Percentiles rank a stretch among this genome's conserved stretches.
Conservation (phyloP, 2,113 vertebrate species). For the Mesitornis unicolor region DNA sequence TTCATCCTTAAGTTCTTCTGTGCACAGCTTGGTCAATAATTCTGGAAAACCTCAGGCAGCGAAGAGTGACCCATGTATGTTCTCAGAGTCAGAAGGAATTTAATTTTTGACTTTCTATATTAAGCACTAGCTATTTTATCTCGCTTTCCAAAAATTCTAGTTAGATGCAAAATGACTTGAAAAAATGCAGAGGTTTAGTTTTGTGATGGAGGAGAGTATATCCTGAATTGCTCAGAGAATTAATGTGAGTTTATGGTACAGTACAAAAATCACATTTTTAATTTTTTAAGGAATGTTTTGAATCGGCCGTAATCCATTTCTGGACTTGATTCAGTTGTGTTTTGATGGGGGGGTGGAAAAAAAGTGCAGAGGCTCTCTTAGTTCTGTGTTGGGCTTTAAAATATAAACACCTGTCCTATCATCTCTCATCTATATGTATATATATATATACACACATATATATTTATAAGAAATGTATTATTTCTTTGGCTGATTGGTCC, state of each 20-base stretch:
- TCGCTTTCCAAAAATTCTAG: constrained; percentile 68
- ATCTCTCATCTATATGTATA: constrained; percentile 24
- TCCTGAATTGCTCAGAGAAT: constrained; percentile 55
- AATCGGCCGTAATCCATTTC: constrained; percentile 18
- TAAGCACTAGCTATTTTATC: constrained; percentile 63
- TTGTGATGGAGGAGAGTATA: constrained; percentile 65
- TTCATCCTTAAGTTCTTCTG: constrained; percentile 25
- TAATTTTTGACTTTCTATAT: constrained; percentile 57
- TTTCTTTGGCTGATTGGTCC: constrained; percentile 48
- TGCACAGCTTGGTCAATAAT: constrained; percentile 58
- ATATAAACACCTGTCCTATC: constrained; percentile 37
- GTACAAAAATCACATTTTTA: constrained; percentile 33
- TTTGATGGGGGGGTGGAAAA: not conserved
- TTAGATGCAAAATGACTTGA: constrained; percentile 42
- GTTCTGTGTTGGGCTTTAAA: constrained; percentile 27
- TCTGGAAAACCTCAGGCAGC: constrained; percentile 69
- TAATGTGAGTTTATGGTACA: constrained; percentile 53
- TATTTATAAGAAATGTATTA: constrained; percentile 66
- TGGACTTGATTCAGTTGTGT: constrained; percentile 30
- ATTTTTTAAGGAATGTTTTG: constrained; percentile 1
- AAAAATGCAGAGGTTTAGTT: constrained; percentile 54
- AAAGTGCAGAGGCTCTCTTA: not conserved
- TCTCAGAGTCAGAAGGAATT: constrained; percentile 58
- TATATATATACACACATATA: constrained; percentile 12
- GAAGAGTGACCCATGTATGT: constrained; percentile 45